These are phyloP conservation scores for Amniataba percoides DNA, from an alignment of 2,797 vertebrate genomes.

Conservation along the genomic window DNA sequence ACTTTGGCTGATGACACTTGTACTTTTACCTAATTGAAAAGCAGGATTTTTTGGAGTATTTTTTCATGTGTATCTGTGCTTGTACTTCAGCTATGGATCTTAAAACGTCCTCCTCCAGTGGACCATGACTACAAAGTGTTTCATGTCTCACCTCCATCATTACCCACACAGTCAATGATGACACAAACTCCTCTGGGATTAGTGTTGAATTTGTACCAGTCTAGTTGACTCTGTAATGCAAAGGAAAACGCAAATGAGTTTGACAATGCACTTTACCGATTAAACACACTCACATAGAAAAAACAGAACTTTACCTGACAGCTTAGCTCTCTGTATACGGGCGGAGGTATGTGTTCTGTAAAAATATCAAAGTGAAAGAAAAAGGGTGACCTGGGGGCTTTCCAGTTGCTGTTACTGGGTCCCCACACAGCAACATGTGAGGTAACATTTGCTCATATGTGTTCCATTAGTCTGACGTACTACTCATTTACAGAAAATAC, in stretches of 20 bases:
- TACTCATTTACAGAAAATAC: background rate
- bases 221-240: conserved; percentile 72
- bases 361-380: conserved; percentile 20
- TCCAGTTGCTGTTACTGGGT: background rate
- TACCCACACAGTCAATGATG: conserved; percentile 94
- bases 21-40: conserved; percentile 1
- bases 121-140: conserved; percentile 4
- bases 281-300: background rate
- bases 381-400: conserved; percentile 4
- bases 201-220: conserved; percentile 87
- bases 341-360: conserved; percentile 17
- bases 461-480: background rate
- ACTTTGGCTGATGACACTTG: background rate
- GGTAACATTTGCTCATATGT: background rate
- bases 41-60: background rate
- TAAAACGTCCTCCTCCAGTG: background rate
- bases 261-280: background rate
- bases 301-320: conserved; percentile 52
- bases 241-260: conserved; percentile 19
- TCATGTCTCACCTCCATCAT: conserved; percentile 87
- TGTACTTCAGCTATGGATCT: background rate
- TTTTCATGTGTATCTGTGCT: background rate
- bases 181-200: conserved; percentile 89
- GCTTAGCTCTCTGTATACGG: conserved; percentile 23
- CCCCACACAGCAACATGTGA: background rate